Base-by-base conservation (phyloP, 2,113 vertebrate species). In the Nothoprocta pentlandii region DNA sequence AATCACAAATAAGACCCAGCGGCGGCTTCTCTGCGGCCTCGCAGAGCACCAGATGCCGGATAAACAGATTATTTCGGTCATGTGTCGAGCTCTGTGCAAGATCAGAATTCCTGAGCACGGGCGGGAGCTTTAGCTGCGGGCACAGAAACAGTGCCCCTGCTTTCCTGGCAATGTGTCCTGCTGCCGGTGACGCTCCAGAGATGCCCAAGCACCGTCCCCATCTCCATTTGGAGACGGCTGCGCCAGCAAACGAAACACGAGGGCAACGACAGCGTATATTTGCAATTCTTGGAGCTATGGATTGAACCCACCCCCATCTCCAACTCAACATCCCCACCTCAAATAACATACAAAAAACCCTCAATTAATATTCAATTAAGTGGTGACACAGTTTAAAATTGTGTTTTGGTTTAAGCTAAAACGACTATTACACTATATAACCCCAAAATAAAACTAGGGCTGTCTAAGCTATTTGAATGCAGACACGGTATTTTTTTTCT, bases 21-120 rank as follows among this genome's bases (percentile, higher is more conserved):
- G 86, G 81, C 85, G 96, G 68, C 87, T 94, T 78, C 80, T 68
- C 28, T 34, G 47, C 16, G 3, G 74, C 80, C 77, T 89, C 53
- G 89, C 58, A 82, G 95, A 94, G 83, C 87, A 89, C 88, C 41
- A 47, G 77, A 89, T 79, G 85, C 69, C 84, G 74, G 83, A 88
- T 95, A 90, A 95, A 93, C 49, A 92, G 93, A 87, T 95, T 94
- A 95, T 92, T 95, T 73, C 83, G 85, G 89, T 93, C 88, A 90
- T 69, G 84, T 95, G 90, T 19, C 79, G 80, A 90, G 90, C 85
- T 71, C 77, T 90, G 66, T 66, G 83, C 73, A 69, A 89, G 92
- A 88, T 92, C 83, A 81, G 84, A 84, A 93, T 85, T 97, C 86
- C 90, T 70, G 83, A 84, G 66, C 67, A 46, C 67, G 87, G 85